Evolutionary conservation across 2,113 vertebrate species (phyloP).

Genomic region (Excalfactoria chinensis): DNA sequence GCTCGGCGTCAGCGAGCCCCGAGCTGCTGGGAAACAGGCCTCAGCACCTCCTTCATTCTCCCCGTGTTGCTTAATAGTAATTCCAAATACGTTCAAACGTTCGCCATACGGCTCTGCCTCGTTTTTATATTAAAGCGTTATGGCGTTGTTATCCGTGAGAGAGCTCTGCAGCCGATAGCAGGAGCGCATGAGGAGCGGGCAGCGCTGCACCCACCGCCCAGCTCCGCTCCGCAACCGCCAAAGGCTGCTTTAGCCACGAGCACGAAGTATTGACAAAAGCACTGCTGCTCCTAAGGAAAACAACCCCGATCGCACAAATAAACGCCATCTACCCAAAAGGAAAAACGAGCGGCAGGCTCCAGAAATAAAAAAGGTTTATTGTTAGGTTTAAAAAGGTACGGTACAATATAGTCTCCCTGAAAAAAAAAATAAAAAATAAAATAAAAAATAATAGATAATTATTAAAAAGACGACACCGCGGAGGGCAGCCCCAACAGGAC

Average conservation of each 20-base stretch:
- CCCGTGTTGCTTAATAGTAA: neutral
- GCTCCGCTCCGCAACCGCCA: too few relatives aligned
- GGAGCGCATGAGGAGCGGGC: too few relatives aligned
- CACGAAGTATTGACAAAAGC: neutral
- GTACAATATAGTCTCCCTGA: neutral
- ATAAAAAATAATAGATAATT: too few relatives aligned
- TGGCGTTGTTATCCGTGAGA: too few relatives aligned
- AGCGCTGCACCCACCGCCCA: too few relatives aligned
- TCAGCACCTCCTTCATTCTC: neutral
- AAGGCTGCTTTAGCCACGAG: neutral
- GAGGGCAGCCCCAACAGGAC: constrained; percentile 21
- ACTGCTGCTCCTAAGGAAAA: neutral
- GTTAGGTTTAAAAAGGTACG: neutral
- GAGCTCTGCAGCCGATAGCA: too few relatives aligned
- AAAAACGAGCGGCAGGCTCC: neutral
- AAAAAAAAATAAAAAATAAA: neutral
- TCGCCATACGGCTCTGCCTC: neutral
- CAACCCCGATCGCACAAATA: neutral
- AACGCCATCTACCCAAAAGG: neutral
- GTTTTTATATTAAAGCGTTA: too few relatives aligned
- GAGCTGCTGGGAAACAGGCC: neutral
- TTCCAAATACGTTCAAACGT: neutral
- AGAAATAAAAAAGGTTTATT: constrained; percentile 49
- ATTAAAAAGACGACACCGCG: too few relatives aligned
- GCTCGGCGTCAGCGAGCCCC: neutral